Base-by-base conservation (phyloP, 1,140 invertebrate genomes). In the Cydia fagiglandana region DNA sequence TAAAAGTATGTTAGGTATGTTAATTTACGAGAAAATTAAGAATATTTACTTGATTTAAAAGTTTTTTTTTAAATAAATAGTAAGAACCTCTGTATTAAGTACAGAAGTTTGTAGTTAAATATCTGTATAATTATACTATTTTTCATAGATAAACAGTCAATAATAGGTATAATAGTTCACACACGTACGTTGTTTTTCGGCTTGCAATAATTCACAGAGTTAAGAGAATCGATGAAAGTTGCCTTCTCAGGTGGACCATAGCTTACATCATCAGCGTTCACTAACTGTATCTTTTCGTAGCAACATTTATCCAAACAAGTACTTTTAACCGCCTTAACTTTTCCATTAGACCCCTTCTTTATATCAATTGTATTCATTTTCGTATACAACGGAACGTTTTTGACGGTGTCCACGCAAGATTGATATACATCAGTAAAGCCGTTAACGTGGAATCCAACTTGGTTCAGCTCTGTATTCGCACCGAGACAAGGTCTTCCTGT, bases 191-290 rank as follows among this genome's bases (percentile, higher is more conserved):
- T 9, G 9, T 70, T 38, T 10, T 20, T 70, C 15, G 66, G 66
- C 34, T 38, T 70, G 17, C 66, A 70, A 41, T 70, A 70, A 17
- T 15, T n/a, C n/a, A 70, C 66, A 17, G 17, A 38, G 17, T 70
- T 70, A 2, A 70, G 17, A 6, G 15, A 9, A 17, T 70, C 30
- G 6, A 34, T 38, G 13, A 41, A 70, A 2, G 34, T 38, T 38
- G 66, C 66, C 30, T 70, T 70, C 15, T 70, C 66, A 41, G 66
- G 38, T 38, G 66, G 66, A 38, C 66, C 66, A 38, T 17, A 15
- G n/a, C 34, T 70, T n/a, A 70, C 66, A 17, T 70, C 66, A 20
- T n/a, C 66, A 6, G 66, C 34, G 30, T 70, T 38, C 28, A 70
- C 66, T 12, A 70, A 70, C 66, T 70, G 66, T 17, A 45, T 13